Evolutionary conservation across 1,140 invertebrate genomes (phyloP).

Genomic region (Leptopilina clavipes): DNA sequence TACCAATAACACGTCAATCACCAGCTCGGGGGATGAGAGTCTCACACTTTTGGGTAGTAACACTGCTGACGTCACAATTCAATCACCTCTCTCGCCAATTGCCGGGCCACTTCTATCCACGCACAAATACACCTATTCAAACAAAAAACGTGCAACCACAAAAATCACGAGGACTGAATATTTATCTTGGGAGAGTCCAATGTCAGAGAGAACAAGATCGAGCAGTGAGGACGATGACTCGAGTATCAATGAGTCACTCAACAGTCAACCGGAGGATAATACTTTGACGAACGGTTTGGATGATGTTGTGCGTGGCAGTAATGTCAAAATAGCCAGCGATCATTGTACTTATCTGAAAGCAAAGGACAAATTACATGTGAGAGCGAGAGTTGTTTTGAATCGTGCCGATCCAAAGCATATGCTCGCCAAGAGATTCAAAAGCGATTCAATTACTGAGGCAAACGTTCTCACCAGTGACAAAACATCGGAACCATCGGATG

Average conservation of each 20-base stretch:
- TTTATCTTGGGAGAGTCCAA: conserved; percentile 53
- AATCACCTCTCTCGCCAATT: conserved; percentile 70
- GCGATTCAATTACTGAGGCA: conserved; percentile 44
- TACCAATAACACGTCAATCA: conserved; percentile 63
- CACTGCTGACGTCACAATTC: conserved; percentile 67
- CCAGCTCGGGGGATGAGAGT: conserved; percentile 68
- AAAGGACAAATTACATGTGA: conserved; percentile 66
- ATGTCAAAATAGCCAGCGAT: conserved; percentile 49
- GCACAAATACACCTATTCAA: conserved; percentile 71
- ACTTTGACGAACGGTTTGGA: conserved; percentile 65
- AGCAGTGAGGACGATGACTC: conserved; percentile 68
- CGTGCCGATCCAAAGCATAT: conserved; percentile 59
- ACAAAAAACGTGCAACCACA: conserved; percentile 64
- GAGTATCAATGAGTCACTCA: conserved; percentile 63
- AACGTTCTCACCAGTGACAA: conserved; percentile 63
- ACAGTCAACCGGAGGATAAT: conserved; percentile 66
- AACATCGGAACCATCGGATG: conserved; percentile 67
- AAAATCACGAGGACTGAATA: conserved; percentile 62
- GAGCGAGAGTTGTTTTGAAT: conserved; percentile 65
- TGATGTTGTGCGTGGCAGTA: conserved; percentile 49
- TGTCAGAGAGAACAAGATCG: conserved; percentile 46
- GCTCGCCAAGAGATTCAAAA: conserved; percentile 45
- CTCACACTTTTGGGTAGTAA: conserved; percentile 64
- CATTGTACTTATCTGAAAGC: conserved; percentile 62
- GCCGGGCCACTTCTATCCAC: conserved; percentile 69